Base-by-base conservation (phyloP, 2,113 vertebrate species). In the Pipa parva region DNA sequence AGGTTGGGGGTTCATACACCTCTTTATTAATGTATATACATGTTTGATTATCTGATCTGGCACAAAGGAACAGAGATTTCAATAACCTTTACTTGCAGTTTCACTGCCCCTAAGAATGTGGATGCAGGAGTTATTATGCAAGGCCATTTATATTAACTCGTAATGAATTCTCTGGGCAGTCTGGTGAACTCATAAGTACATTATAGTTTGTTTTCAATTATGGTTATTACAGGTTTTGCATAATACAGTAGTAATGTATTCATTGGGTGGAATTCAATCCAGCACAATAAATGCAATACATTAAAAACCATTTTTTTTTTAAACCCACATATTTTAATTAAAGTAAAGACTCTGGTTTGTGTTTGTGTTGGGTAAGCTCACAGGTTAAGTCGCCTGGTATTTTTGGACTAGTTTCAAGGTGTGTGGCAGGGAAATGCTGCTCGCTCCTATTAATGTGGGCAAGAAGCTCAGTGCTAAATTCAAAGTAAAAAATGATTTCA, bases 401-500 rank as follows among this genome's bases (percentile, higher is more conserved):
- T 18, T 37, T 22, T 26, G 26, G 45, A 15, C 20, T 48, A n/a
- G 18, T 25, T 13, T 24, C 55, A 28, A 39, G 49, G 46, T 70
- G 57, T 54, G 66, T 21, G 39, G 24, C 37, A 61, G 59, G 59
- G 22, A 59, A 46, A 59, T 15, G 7, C n/a, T 37, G 45, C 22
- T 26, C 21, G 36, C 33, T 59, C 56, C 51, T 68, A 68, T 68
- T 68, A 68, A 33, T 26, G 49, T 59, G 56, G 55, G 25, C 31
- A 49, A 37, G 29, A 17, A 61, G 58, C 48, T 20, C 15, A 42
- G 4, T 61, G 39, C 66, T 42, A 42, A 61, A 61, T 61, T 70
- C 58, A 70, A 70, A 70, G 66, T 51, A 52, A 61, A 66, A 69
- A 45, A 52, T 65, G 51, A 70, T 59, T 68, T 61, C 60, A 70